Evolutionary conservation across 2,888 invertebrate genomes (phyloP), one percentile per base, ranked within the genome.

Genomic region (Oscheius myriophilus): DNA sequence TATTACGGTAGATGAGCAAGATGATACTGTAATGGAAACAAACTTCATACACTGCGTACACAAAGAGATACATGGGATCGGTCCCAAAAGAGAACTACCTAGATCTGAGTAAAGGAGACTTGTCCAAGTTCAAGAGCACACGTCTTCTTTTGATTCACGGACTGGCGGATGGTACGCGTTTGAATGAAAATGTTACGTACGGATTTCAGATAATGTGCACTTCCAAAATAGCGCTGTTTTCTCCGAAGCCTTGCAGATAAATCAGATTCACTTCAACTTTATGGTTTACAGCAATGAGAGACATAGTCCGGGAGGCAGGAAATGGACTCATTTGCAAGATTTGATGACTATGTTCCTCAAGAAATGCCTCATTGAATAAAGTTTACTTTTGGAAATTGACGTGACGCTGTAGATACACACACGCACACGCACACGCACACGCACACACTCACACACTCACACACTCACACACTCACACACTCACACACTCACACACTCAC

Each of bases 51-150:
- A 95, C 96, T 43, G 93, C 94, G 0, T 96, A 96, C 86, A 93
- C 96, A 58, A 96, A 97, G 87, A 90, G 96, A 23, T 96, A 94
- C 89, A 93, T 96, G 92, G 96, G 96, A 26, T 90, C 92, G 94
- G 95, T 89, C 92, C 93, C 88, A 91, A 92, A 80, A 93, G 94
- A 23, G 12, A 85, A 81, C 18, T 82, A 80, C 66, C 21, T 49
- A 2, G 49, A 61, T 46, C 49, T 61, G 11, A 83, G 87, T 85
- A 67, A 73, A 81, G 92, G 94, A 51, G 95, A 95, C 87, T 92
- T 96, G 33, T 91, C 92, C 53, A 92, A 94, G 88, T 94, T 96
- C 87, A 91, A 92, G 64, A 92, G 69, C 1, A 93, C 94, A 87
- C 92, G 93, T 91, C 92, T 93, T 87, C 91, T 95, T 82, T 88